phyloP scores from a whole-genome alignment of 2,113 vertebrate species.

The Silurus glanis region DNA sequence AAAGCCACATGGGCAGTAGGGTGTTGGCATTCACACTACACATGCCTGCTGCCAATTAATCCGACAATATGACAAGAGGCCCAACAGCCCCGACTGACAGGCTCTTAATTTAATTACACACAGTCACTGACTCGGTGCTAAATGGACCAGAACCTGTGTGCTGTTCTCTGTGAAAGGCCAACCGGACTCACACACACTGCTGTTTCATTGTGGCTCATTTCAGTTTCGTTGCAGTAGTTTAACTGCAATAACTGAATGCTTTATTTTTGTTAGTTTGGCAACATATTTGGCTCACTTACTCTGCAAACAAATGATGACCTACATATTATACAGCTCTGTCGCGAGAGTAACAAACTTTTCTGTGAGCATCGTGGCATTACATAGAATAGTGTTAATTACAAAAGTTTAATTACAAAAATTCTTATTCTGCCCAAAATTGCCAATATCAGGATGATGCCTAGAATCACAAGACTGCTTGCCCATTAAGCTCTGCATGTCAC shows the following conservation, averaged over 20 bases:
- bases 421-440: background rate
- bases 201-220: background rate
- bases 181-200: conserved; percentile 28
- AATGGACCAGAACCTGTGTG: conserved; percentile 58
- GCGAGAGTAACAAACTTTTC: background rate
- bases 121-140: conserved; percentile 47
- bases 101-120: conserved; percentile 56
- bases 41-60: conserved; percentile 32
- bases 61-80: conserved; percentile 39
- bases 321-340: background rate
- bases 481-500: no score
- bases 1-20: conserved; percentile 48
- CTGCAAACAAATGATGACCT: background rate
- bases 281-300: background rate
- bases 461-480: no score
- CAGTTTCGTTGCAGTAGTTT: background rate
- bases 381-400: background rate
- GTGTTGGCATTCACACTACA: conserved; percentile 38
- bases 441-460: no score
- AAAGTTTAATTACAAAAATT: no score
- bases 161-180: conserved; percentile 40
- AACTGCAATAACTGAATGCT: background rate
- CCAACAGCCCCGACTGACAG: conserved; percentile 35
- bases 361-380: background rate
- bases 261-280: background rate